phyloP scores from a whole-genome alignment of 1,140 invertebrate genomes.

The Drosophila funebris region DNA sequence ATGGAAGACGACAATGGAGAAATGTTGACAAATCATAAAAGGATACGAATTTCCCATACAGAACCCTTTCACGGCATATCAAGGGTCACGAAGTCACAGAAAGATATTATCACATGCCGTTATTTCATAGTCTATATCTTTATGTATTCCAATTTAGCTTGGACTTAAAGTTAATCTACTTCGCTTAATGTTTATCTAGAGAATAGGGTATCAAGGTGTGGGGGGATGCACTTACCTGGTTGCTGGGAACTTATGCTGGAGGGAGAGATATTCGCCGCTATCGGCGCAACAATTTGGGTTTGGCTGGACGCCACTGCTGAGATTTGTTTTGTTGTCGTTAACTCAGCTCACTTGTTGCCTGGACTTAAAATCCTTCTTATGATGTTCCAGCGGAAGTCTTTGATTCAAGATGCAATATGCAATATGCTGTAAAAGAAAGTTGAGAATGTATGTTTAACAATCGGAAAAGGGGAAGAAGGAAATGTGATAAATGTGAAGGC shows the following conservation, averaged over 20 bases:
- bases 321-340: constrained; percentile 45
- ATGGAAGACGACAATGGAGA: constrained; percentile 32
- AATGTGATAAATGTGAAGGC: constrained; percentile 13
- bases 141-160: neutral
- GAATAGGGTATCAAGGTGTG: neutral
- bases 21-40: constrained; percentile 77
- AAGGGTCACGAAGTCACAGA: neutral
- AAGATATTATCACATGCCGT: neutral
- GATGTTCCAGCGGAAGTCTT: neutral
- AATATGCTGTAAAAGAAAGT: constrained; percentile 13
- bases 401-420: neutral
- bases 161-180: neutral
- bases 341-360: constrained; percentile 14
- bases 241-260: constrained; percentile 83
- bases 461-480: neutral
- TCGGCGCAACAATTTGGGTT: constrained; percentile 82
- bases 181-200: neutral
- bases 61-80: neutral
- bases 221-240: constrained; percentile 62
- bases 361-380: neutral
- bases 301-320: constrained; percentile 84
- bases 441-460: neutral
- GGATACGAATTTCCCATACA: constrained; percentile 34
- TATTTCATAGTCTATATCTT: neutral
- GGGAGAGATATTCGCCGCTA: constrained; percentile 83